phyloP scores from a whole-genome alignment of 2,888 invertebrate species.

The Quadriops clusia region DNA sequence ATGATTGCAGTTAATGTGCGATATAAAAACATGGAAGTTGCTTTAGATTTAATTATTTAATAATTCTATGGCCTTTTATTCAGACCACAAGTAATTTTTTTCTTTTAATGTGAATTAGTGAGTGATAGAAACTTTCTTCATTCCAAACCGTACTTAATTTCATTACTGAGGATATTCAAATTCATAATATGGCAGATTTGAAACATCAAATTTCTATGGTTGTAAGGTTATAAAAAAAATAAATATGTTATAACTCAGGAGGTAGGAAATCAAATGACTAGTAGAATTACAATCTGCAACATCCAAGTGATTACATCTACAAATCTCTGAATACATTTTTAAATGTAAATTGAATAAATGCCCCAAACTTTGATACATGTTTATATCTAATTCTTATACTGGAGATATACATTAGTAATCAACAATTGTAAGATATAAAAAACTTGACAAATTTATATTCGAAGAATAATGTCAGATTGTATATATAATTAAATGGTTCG shows the following conservation, averaged over 20 bases:
- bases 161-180: too few relatives aligned
- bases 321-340: constrained; percentile 27
- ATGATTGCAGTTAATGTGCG: too few relatives aligned
- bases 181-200: too few relatives aligned
- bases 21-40: too few relatives aligned
- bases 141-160: too few relatives aligned
- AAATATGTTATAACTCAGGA: constrained; percentile 23
- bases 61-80: too few relatives aligned
- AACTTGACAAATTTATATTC: constrained; percentile 14
- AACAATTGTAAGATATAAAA: constrained; percentile 17
- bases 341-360: constrained; percentile 17
- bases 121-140: too few relatives aligned
- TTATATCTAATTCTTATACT: constrained; percentile 10
- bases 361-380: constrained; percentile 29
- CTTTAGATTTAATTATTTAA: too few relatives aligned
- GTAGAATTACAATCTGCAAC: constrained; percentile 18
- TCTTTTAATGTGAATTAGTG: too few relatives aligned
- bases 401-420: constrained; percentile 16
- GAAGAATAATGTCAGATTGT: constrained; percentile 16
- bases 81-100: too few relatives aligned
- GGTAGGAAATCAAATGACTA: constrained; percentile 26
- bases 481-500: constrained; percentile 15
- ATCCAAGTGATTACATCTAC: constrained; percentile 27
- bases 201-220: too few relatives aligned
- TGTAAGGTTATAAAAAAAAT: too few relatives aligned